Base-by-base conservation (phyloP, 2,888 invertebrate genomes). In the Apotomis capreana region DNA sequence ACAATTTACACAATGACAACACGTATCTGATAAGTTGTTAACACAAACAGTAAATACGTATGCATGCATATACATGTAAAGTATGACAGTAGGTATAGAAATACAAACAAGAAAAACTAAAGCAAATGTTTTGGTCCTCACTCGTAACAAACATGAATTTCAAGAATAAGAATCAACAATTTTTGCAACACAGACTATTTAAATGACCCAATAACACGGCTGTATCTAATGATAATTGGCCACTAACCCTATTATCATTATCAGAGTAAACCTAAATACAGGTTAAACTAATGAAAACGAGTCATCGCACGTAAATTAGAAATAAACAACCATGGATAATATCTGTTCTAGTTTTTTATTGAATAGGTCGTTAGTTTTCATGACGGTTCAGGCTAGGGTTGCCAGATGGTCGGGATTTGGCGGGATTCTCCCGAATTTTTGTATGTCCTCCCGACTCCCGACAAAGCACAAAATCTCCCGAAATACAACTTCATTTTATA, bases 271-370 rank as follows among this genome's bases (percentile, higher is more conserved):
- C 49, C 49, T 49, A 61, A 61, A 26, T 55, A 36, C 55, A 55
- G 46, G 64, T 57, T 46, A 44, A 64, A 44, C 64, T 40, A 54
- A 55, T 40, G 64, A 64, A 44, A 40, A 40, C 44, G 15, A 54
- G 54, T 54, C 64, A 54, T 44, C 10, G 44, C 54, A 64, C 64
- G 40, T 4, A 52, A 63, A 26, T 44, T 64, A 54, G 63, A 64
- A 4, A 6, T 12, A 54, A 63, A 37, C 13, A 37, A 15, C 54
- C 52, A 40, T 64, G 15, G 40, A 64, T 44, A 15, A 64, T 6
- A 5, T 40, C 6, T 6, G 6, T 40, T 40, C 40, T 40, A 40
- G 40, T 40, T 40, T 40, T 40, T 40, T 40, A 6, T 40, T 40
- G 5, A 40, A 26, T 26, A 26, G 26, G 26, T 26, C 26, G 26